Percentiles rank a stretch among this genome's conserved stretches.
Conservation (phyloP, 2,888 invertebrate species). For the Agriotes lineatus region DNA sequence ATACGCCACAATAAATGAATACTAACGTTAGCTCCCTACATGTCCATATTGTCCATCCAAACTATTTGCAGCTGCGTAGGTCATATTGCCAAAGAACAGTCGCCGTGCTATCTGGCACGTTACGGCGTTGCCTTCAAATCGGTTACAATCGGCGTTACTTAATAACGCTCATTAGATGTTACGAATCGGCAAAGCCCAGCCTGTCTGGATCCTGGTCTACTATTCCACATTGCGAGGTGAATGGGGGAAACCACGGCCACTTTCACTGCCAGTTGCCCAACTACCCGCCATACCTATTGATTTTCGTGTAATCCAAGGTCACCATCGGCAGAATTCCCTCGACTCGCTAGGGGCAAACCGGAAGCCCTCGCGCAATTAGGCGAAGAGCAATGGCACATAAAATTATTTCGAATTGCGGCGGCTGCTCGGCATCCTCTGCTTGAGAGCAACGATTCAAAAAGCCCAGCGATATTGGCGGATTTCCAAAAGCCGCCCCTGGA, state of each 20-base stretch:
- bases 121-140: too few species aligned
- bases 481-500: too few species aligned
- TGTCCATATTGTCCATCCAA: too few species aligned
- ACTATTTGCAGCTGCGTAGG: too few species aligned
- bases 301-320: conserved; percentile 37
- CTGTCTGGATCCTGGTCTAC: conserved; percentile 21
- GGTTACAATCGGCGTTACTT: background rate
- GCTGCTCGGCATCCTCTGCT: background rate
- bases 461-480: too few species aligned
- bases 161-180: background rate
- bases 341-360: conserved; percentile 33
- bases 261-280: conserved; percentile 35
- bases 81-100: too few species aligned
- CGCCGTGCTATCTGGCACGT: too few species aligned
- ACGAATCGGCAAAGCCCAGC: background rate
- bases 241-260: conserved; percentile 28
- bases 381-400: conserved; percentile 10
- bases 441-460: too few species aligned
- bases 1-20: too few species aligned
- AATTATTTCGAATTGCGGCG: conserved; percentile 12
- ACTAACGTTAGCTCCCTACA: too few species aligned
- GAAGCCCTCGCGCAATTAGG: conserved; percentile 23
- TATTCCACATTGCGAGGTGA: conserved; percentile 16
- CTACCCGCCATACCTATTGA: conserved; percentile 33
- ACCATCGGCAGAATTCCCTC: conserved; percentile 19